Evolutionary conservation across 2,888 invertebrate species (phyloP).

Genomic region (Schrankia costaestrigalis): DNA sequence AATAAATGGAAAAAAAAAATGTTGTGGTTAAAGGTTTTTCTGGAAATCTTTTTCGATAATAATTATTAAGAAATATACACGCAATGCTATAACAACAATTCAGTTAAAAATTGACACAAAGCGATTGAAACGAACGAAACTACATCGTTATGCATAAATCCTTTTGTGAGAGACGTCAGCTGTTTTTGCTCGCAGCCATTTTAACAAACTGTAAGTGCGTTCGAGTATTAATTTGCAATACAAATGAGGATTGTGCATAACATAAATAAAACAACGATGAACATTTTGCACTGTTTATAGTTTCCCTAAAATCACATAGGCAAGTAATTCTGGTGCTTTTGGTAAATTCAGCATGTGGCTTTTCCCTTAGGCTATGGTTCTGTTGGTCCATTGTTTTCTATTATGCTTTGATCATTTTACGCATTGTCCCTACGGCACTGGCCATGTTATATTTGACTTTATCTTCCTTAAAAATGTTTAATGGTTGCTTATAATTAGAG

Average conservation of each 20-base stretch:
- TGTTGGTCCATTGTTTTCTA: not conserved
- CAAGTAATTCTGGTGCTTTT: conserved; percentile 13
- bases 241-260: conserved; percentile 54
- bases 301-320: conserved; percentile 31
- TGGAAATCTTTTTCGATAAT: no score
- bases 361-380: conserved; percentile 3
- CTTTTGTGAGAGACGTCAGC: conserved; percentile 51
- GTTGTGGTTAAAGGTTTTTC: no score
- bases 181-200: conserved; percentile 54
- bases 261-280: conserved; percentile 35
- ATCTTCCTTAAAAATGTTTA: no score
- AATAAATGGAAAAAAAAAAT: no score
- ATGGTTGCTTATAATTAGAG: no score
- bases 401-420: no score
- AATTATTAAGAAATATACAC: no score
- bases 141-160: conserved; percentile 37
- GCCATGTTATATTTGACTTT: no score
- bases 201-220: conserved; percentile 61
- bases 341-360: conserved; percentile 7
- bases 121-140: conserved; percentile 22
- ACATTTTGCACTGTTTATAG: conserved; percentile 24
- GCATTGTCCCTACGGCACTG: no score
- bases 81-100: no score
- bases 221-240: conserved; percentile 68
- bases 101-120: conserved; percentile 17